phyloP scores from a whole-genome alignment of 2,797 vertebrate species.

The Hafferia zeledoni region DNA sequence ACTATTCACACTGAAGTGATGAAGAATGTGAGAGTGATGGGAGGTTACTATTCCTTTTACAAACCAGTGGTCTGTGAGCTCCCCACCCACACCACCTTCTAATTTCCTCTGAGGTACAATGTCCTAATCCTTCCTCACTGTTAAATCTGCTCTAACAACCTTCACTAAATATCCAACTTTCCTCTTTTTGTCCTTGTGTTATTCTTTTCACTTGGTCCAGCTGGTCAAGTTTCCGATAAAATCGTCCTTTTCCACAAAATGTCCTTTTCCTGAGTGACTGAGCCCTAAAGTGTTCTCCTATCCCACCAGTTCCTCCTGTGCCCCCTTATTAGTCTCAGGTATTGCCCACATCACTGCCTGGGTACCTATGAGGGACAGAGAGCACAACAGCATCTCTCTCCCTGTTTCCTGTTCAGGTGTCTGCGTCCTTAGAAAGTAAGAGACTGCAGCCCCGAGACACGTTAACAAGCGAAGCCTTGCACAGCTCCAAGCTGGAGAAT shows the following conservation, averaged over 20 bases:
- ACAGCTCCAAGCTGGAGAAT: not conserved
- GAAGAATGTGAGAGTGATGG: not conserved
- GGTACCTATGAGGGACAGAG: not conserved
- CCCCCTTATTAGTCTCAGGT: not conserved
- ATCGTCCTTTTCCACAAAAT: not conserved
- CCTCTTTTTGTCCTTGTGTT: not conserved
- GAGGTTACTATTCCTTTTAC: not conserved
- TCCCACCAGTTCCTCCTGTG: not conserved
- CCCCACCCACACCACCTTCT: not conserved
- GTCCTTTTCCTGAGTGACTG: not conserved
- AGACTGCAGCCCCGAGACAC: not conserved
- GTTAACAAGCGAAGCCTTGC: not conserved
- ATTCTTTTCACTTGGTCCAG: not conserved
- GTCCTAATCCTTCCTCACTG: not conserved
- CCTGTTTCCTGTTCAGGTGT: accelerated
- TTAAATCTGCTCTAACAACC: not conserved
- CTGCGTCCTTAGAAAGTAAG: not conserved
- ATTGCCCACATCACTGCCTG: not conserved
- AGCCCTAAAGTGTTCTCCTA: not conserved
- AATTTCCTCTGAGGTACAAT: not conserved
- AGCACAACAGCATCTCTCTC: not conserved
- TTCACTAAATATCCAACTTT: not conserved
- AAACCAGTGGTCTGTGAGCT: not conserved
- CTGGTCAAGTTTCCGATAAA: not conserved
- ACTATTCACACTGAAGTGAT: not conserved